Base-by-base conservation (phyloP, 1,140 invertebrate species). In the Drosophila ogumai region DNA sequence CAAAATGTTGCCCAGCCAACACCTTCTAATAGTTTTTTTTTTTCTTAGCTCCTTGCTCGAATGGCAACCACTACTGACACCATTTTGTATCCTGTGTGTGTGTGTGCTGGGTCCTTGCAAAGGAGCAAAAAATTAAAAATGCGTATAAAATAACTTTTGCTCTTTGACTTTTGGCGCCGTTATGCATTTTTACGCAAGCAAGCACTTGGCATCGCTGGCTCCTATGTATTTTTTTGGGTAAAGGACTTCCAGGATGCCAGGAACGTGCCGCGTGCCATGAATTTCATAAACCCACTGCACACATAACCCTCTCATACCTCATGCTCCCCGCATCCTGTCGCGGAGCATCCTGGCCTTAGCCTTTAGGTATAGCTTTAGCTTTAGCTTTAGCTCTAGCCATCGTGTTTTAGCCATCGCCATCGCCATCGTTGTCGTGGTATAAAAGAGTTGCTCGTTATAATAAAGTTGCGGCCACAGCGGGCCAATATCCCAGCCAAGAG, bases 151-250 rank as follows among this genome's bases (percentile, higher is more conserved):
- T 84, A 88, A 87, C 84, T 88, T 87, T 84, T 74, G 65, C 49
- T 59, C 76, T 86, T 88, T 88, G 84, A 84, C 84, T 87, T 82
- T 88, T 82, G 60, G 67, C 77, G 57, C 78, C 71, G 79, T 87
- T 76, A 79, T 82, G 84, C 82, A 87, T 82, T 82, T 82, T 82
- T 74, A 81, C 80, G 75, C 80, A 79, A 64, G 65, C 80, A 69
- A 67, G 65, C 58, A 81, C 71, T 75, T 75, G 75, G 43, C 81
- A 65, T 71, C 49, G 75, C 63, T 67, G 44, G 55, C 60, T 68
- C 55, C 56, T 17, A 22, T 22, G 1, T 22, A 22, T 60, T 65
- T 31, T 66, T 67, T 50, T 12, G 43, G 56, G 6, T 34, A 69
- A 60, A 81, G 75, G 75, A 84, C 65, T 61, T 32, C 22, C 47